Evolutionary conservation across 2,888 invertebrate genomes (phyloP), one percentile per base, ranked within the genome.

Genomic region (Andrena minutula): DNA sequence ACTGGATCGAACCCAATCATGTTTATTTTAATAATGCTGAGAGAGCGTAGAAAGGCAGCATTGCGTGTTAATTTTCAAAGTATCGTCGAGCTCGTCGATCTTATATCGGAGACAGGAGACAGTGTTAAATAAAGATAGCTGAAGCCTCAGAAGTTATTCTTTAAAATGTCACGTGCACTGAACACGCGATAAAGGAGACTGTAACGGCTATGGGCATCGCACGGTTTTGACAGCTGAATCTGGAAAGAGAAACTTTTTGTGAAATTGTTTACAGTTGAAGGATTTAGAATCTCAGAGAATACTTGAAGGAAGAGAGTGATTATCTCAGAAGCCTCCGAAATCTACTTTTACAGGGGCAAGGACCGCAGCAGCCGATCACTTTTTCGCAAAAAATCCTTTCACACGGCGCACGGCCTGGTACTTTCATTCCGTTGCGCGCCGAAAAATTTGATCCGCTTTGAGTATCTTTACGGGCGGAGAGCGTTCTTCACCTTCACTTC

Each of bases 401-500:
- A 84, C 87, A 47, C 26, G 35, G 71, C 58, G 82, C 74, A 53
- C 30, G 64, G 51, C n/a, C 56, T 65, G 64, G 47, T 66, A 85
- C 89, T 88, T 88, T 88, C 89, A 85, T 88, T 81, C 47, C 56
- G 30, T 79, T 16, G 47, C 47, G 47, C 28, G 56, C 74, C 78
- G 74, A 88, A 88, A 86, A 86, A 75, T 83, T 79, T 69, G 65
- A 73, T 83, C 78, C 74, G 73, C 66, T 74, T 70, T 65, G 66
- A 28, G 30, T 65, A 23, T 16, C 63, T 49, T 79, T 65, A 64
- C 73, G 30, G 20, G 12, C 47, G 53, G 65, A 35, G 73, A 69
- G 23, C 68, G 78, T 53, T 68, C 61, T 60, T 77, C 61, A 75
- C 89, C 73, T 87, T 87, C 88, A 87, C 89, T 88, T 88, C 89